Evolutionary conservation across 2,888 invertebrate species (phyloP).

Genomic region (Drosophila meridiana): DNA sequence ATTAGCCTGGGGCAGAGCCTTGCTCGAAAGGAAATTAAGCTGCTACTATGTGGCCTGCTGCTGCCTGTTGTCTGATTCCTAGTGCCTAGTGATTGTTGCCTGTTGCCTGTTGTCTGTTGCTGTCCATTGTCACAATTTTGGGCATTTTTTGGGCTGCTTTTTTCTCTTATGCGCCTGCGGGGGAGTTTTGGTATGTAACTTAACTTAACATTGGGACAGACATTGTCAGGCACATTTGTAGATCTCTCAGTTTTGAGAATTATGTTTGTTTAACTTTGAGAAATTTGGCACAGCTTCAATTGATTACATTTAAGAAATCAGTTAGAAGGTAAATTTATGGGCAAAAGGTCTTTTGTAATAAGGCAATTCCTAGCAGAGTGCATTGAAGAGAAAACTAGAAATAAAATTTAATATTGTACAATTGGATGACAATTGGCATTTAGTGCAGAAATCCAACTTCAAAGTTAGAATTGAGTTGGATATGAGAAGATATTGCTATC

Average conservation of each 20-base stretch:
- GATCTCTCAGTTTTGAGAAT: background rate
- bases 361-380: background rate
- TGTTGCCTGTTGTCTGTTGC: background rate
- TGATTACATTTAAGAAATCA: background rate
- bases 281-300: background rate
- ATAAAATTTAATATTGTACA: background rate
- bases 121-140: slow-evolving; percentile 21
- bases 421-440: background rate
- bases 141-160: background rate
- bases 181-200: background rate
- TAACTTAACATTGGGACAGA: background rate
- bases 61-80: background rate
- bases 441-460: no score
- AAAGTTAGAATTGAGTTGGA: no score
- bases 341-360: background rate
- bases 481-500: no score
- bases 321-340: background rate
- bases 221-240: background rate
- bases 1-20: slow-evolving; percentile 37
- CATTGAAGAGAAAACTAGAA: background rate
- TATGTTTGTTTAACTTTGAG: background rate
- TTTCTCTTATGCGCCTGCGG: background rate
- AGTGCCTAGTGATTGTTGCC: background rate
- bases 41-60: slow-evolving; percentile 37
- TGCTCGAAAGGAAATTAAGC: slow-evolving; percentile 51